Percentiles rank a stretch among this genome's conserved stretches.
Conservation (phyloP, 1,140 invertebrate species). For the Palaemon carinicauda region DNA sequence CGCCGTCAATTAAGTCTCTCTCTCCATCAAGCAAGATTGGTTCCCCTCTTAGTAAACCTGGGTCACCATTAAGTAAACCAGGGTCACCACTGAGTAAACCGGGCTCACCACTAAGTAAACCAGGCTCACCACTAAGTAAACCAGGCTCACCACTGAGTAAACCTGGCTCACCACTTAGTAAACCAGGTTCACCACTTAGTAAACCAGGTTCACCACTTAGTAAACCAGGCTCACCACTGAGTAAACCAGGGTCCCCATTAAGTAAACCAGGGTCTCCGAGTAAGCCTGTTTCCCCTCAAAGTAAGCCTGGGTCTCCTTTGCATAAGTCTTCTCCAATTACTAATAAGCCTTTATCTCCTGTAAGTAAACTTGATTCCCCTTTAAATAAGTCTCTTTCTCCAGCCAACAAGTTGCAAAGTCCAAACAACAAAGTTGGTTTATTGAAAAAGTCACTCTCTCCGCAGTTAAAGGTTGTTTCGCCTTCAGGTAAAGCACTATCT, state of each 20-base stretch:
- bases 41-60: too few species aligned
- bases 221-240: slow-evolving; percentile 3
- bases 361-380: not conserved
- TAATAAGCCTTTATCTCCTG: not conserved
- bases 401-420: not conserved
- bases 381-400: not conserved
- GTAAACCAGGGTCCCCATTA: not conserved
- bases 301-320: not conserved
- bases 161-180: not conserved
- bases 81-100: not conserved
- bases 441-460: not conserved
- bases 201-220: not conserved
- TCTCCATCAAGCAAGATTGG: too few species aligned
- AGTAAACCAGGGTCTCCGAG: slow-evolving; percentile 12
- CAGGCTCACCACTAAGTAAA: slow-evolving; percentile 9
- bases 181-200: not conserved
- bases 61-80: too few species aligned
- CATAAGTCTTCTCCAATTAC: not conserved
- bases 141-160: not conserved
- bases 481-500: not conserved
- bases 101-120: slow-evolving; percentile 2
- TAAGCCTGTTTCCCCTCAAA: not conserved
- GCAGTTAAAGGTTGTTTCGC: not conserved
- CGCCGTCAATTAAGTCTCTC: too few species aligned
- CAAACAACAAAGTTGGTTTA: not conserved